phyloP scores from a whole-genome alignment of 2,888 invertebrate species.

The Acleris cristana region DNA sequence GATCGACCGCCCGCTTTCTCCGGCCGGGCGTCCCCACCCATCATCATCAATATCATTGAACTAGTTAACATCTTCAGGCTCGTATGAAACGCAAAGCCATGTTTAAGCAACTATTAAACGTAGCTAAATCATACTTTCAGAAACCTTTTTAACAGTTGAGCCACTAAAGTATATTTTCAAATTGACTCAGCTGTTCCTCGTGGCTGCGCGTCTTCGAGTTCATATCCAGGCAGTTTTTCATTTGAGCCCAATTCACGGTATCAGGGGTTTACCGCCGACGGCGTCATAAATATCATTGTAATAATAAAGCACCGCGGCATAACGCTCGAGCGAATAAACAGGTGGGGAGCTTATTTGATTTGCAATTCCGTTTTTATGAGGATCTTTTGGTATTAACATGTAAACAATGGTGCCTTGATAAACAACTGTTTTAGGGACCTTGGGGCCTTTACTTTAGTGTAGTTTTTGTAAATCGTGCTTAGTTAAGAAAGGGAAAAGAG shows the following conservation, averaged over 20 bases:
- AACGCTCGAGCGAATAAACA: slow-evolving; percentile 27
- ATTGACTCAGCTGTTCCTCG: slow-evolving; percentile 2
- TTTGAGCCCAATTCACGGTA: slow-evolving; percentile 25
- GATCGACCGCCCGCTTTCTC: too few relatives aligned
- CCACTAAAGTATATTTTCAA: neutral
- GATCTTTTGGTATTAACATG: neutral
- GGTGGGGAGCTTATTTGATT: slow-evolving; percentile 25
- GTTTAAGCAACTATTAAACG: too few relatives aligned
- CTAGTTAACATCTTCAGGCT: too few relatives aligned
- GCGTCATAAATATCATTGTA: slow-evolving; percentile 35
- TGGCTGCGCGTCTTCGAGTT: slow-evolving; percentile 21
- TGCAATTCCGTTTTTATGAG: slow-evolving; percentile 24
- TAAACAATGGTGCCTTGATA: too few relatives aligned
- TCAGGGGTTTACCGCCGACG: slow-evolving; percentile 22
- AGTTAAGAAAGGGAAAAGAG: too few relatives aligned
- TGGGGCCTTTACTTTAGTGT: too few relatives aligned
- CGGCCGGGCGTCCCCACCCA: too few relatives aligned
- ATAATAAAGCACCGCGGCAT: slow-evolving; percentile 34
- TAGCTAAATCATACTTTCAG: too few relatives aligned
- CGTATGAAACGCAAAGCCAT: too few relatives aligned
- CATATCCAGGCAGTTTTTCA: slow-evolving; percentile 36
- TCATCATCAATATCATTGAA: too few relatives aligned
- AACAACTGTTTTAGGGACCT: too few relatives aligned
- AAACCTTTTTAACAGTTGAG: neutral
- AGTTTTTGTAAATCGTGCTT: too few relatives aligned